Conservation (phyloP, 1,140 invertebrate genomes). For the Brachionus plicatilis region DNA sequence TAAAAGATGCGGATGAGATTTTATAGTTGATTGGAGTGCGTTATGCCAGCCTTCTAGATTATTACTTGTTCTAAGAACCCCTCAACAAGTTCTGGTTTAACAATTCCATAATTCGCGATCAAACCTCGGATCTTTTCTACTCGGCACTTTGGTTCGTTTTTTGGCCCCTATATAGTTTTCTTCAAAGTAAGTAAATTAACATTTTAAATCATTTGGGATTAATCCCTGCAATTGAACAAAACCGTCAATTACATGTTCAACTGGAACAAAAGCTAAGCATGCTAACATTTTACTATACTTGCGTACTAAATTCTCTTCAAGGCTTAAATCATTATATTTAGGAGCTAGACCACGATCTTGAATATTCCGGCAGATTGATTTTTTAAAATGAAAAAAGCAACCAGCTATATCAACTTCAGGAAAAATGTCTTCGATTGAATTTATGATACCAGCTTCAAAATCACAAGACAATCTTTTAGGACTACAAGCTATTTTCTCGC, state of each 20-base stretch:
- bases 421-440: neutral
- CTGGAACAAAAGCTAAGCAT: too few species aligned
- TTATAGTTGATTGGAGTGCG: neutral
- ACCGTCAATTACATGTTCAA: neutral
- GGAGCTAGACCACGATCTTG: neutral
- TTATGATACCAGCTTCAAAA: neutral
- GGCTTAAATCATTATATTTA: too few species aligned
- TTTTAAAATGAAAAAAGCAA: conserved; percentile 3
- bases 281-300: too few species aligned
- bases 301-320: too few species aligned
- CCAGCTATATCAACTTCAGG: neutral
- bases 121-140: neutral
- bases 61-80: neutral
- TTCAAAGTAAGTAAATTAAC: neutral
- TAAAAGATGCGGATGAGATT: too few species aligned
- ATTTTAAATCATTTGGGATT: neutral
- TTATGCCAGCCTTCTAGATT: neutral
- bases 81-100: neutral
- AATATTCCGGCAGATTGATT: neutral
- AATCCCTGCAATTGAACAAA: neutral
- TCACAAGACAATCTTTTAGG: too few species aligned
- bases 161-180: neutral
- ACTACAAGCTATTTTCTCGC: too few species aligned
- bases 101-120: neutral
- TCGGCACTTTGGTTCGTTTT: neutral